Evolutionary conservation across 1,140 invertebrate genomes (phyloP), one percentile per base, ranked within the genome.

Genomic region (Chlorops oryzae): DNA sequence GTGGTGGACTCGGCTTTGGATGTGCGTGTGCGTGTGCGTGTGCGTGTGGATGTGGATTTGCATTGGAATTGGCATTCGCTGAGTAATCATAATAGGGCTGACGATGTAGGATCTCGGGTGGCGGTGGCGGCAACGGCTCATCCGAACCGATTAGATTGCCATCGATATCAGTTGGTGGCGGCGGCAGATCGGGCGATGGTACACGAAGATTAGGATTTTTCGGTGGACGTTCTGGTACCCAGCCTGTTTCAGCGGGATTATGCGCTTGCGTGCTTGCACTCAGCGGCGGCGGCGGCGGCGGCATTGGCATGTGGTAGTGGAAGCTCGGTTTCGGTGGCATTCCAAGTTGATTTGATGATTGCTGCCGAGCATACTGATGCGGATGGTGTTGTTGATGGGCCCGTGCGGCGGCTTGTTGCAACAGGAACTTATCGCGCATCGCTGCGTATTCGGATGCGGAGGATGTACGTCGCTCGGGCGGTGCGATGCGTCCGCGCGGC

Each of bases 51-150:
- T n/a, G n/a, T n/a, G n/a, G n/a, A n/a, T n/a, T n/a, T n/a, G n/a
- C n/a, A 46, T 47, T 51, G 12, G 17, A 41, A 38, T 49, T 32
- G 15, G 22, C 10, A 10, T 52, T 34, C n/a, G n/a, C n/a, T n/a
- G 2, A 25, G 6, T 10, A 24, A 10, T 56, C 41, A 18, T 47
- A 35, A 2, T 40, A 53, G 20, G 59, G 58, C 15, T 59, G 58
- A 5, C 59, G 59, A 45, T 67, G 69, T 15, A 72, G 38, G 35
- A 72, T 61, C 58, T 77, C 72, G 15, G 80, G 77, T 13, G 85
- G 85, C 10, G 80, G 85, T 7, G 85, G 84, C n/a, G 85, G 85
- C 41, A 87, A 69, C 5, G 84, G 84, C 62, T 86, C 84, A 56
- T 87, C 85, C 40, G 81, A 71, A 24, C 82, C 65, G 24, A 54